These are phyloP conservation scores for Tragulus kanchil DNA, from an alignment of 2,113 vertebrate species.

Conservation along the genomic window DNA sequence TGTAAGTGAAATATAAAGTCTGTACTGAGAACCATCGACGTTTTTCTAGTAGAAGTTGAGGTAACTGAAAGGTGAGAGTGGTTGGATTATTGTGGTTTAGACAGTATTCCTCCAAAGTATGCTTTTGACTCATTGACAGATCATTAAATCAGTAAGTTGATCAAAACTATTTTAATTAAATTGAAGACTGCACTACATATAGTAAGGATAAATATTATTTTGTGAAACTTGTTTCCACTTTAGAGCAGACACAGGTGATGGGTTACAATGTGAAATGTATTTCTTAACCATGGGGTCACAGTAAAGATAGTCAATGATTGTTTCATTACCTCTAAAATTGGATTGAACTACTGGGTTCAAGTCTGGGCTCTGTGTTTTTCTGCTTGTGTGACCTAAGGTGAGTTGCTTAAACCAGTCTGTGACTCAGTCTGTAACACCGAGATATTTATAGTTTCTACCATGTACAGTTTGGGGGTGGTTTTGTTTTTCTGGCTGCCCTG, in stretches of 20 bases:
- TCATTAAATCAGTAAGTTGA: not conserved
- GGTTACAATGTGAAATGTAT: not conserved
- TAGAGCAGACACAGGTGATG: not conserved
- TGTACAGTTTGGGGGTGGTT: not conserved
- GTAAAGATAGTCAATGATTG: not conserved
- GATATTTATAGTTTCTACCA: not conserved
- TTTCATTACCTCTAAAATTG: not conserved
- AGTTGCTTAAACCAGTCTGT: not conserved
- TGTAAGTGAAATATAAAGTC: slow-evolving; percentile 28
- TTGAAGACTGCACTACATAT: not conserved
- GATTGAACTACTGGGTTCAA: not conserved
- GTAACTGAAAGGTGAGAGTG: not conserved
- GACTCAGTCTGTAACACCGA: not conserved
- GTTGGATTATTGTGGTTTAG: not conserved
- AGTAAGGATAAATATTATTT: slow-evolving; percentile 10
- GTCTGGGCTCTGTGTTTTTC: not conserved
- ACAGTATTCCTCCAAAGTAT: not conserved
- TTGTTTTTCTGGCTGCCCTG: not conserved
- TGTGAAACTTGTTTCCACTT: slow-evolving; percentile 16
- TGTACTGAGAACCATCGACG: not conserved
- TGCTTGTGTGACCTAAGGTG: not conserved
- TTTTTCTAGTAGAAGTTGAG: not conserved
- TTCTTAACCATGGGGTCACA: not conserved
- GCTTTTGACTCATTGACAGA: not conserved
- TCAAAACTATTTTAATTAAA: slow-evolving; percentile 35